Base-by-base conservation (phyloP, 2,113 vertebrate species). In the Actenoides lindsayi region DNA sequence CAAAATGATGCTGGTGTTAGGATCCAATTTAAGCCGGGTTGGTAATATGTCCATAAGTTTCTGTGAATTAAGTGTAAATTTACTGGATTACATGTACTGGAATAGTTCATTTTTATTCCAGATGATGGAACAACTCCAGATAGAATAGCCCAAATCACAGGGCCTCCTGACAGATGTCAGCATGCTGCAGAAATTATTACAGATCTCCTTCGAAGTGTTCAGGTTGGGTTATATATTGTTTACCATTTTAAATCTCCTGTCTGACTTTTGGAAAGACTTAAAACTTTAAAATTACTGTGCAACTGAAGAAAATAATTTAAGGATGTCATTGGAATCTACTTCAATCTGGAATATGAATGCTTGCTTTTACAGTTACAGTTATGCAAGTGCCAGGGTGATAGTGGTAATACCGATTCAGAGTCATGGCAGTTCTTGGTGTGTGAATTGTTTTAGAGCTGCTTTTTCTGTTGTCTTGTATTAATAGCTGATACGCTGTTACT, bases 11-110 rank as follows among this genome's bases (percentile, higher is more conserved):
- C 99, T 44, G 99, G 99, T 7, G 99, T 99, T 94, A 97, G 99
- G 94, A 99, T 99, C 96, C 99, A 99, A 71, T 99, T 99, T 97
- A 99, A 99, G 93, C 99, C 99, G 98, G 99, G 99, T 99, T 71
- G 93, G 98, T 94, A 54, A 13, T 51, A 48, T 0, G 1, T 71
- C 23, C 6, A 0, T 68, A 92, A 42, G 7, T 63, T 59, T 31
- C 31, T 62, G 39, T 91, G 33, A 87, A 54, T 86, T 69, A 4
- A 83, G 7, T 54, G 23, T 71, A 62, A 57, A 60, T 85, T 65
- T 89, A 44, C 13, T 89, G 76, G 41, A 57, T 90, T 82, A 75
- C 50, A 30, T 51, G 4, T 77, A 48, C 96, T 96, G 68, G n/a
- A 93, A 91, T 89, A 62, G 57, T 89, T 77, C 7, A 1, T 95